phyloP scores from a whole-genome alignment of 2,888 invertebrate species.

The Xestobium rufovillosum region DNA sequence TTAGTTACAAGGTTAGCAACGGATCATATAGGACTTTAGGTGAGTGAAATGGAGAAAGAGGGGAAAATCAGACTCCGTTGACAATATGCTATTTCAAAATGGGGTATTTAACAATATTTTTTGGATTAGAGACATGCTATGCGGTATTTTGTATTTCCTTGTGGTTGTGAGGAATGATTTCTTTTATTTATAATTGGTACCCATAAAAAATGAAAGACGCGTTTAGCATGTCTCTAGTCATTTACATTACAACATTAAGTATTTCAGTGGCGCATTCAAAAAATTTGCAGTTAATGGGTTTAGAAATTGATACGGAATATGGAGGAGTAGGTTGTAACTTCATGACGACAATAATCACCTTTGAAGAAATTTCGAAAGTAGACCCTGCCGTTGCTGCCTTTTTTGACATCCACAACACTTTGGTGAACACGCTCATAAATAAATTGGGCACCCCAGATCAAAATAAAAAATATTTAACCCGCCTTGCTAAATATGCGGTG shows the following conservation, averaged over 20 bases:
- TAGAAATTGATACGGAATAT: slow-evolving; percentile 81
- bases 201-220: too few species aligned
- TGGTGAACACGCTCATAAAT: slow-evolving; percentile 77
- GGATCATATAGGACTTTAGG: slow-evolving; percentile 83
- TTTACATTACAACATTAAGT: too few species aligned
- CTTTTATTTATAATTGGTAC: too few species aligned
- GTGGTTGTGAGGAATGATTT: too few species aligned
- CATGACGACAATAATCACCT: slow-evolving; percentile 79
- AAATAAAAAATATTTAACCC: slow-evolving; percentile 82
- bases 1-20: slow-evolving; percentile 80
- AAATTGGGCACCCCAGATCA: slow-evolving; percentile 82
- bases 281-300: slow-evolving; percentile 72
- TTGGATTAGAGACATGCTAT: too few species aligned
- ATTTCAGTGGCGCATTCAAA: too few species aligned
- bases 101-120: slow-evolving; percentile 62
- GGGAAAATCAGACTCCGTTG: slow-evolving; percentile 68
- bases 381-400: slow-evolving; percentile 84
- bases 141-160: too few species aligned
- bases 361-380: slow-evolving; percentile 90
- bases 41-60: slow-evolving; percentile 88
- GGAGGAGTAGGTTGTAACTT: slow-evolving; percentile 87
- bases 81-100: slow-evolving; percentile 81
- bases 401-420: slow-evolving; percentile 92
- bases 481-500: slow-evolving; percentile 75
- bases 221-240: too few species aligned